phyloP scores from a whole-genome alignment of 35 echinoderm and acorn worm genomes.

The Anneissia japonica region DNA sequence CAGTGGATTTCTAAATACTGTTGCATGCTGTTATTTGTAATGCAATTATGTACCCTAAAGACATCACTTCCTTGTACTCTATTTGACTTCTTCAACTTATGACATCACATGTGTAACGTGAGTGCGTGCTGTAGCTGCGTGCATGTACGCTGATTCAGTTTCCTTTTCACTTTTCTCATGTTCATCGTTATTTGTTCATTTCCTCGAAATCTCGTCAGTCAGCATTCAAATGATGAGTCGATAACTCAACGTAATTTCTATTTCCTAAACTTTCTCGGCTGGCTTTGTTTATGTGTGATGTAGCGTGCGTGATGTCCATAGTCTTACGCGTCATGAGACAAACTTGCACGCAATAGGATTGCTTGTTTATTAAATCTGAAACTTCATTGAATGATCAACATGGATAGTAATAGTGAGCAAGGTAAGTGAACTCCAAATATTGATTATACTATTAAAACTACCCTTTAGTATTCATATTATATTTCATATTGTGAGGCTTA shows the following conservation, averaged over 20 bases:
- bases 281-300: not conserved
- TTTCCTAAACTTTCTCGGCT: not conserved
- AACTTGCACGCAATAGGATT: not conserved
- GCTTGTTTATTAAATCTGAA: too few species aligned
- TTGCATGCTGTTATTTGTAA: too few species aligned
- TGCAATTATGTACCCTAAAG: too few species aligned
- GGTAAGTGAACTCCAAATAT: too few species aligned
- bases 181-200: not conserved
- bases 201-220: not conserved
- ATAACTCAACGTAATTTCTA: not conserved
- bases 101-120: not conserved
- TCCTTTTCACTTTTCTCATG: not conserved
- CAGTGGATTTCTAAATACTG: too few species aligned
- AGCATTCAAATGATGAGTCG: not conserved
- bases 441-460: too few species aligned
- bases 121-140: not conserved
- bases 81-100: not conserved
- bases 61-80: too few species aligned
- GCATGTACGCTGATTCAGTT: not conserved
- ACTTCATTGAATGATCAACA: too few species aligned
- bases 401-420: too few species aligned
- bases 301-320: not conserved
- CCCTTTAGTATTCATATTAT: too few species aligned
- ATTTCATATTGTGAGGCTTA: too few species aligned
- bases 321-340: not conserved